phyloP scores from a whole-genome alignment of 2,888 invertebrate species.

The Cantharis flavilabris region DNA sequence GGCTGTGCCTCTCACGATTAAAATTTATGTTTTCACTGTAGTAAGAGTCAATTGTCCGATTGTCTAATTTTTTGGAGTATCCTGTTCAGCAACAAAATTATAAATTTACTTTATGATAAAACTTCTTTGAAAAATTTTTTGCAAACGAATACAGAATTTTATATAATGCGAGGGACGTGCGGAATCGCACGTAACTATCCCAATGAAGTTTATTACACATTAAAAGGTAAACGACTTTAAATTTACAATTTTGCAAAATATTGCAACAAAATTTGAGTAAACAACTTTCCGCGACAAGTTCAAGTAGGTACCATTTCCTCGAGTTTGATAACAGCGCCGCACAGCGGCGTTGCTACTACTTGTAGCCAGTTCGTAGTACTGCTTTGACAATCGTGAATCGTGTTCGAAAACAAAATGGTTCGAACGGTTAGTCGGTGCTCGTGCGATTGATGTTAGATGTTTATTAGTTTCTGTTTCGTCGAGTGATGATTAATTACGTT shows the following conservation, averaged over 20 bases:
- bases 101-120: no score
- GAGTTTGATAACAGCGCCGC: background rate
- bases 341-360: background rate
- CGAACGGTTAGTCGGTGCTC: constrained; percentile 6
- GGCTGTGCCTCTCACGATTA: no score
- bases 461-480: background rate
- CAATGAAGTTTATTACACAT: background rate
- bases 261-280: background rate
- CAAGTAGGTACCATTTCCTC: background rate
- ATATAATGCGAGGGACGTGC: background rate
- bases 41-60: no score
- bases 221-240: background rate
- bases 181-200: background rate
- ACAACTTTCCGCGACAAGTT: background rate
- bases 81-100: no score
- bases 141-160: no score
- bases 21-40: no score
- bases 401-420: constrained; percentile 20
- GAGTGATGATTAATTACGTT: background rate
- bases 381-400: background rate
- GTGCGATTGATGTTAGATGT: background rate
- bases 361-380: background rate
- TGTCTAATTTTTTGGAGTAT: no score
- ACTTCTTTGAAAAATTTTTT: no score
- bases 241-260: background rate